These are phyloP conservation scores for Theodoxus fluviatilis DNA, from an alignment of 2,888 invertebrate genomes.

Conservation along the genomic window DNA sequence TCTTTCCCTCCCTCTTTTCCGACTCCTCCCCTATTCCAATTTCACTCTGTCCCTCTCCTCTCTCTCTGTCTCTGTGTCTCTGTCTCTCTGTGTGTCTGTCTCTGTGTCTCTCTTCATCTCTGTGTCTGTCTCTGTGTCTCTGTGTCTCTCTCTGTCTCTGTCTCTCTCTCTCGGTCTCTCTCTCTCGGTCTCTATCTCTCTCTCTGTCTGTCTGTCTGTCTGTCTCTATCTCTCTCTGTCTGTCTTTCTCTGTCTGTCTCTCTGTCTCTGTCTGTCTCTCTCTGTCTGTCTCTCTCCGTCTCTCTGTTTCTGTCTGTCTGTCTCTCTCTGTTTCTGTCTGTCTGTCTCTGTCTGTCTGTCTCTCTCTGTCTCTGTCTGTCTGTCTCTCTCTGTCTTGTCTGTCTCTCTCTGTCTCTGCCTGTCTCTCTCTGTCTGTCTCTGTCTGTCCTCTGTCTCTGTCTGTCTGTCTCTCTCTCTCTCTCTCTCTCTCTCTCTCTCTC, in stretches of 20 bases:
- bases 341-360: background rate
- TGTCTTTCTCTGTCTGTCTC: background rate
- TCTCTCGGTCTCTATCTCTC: no score
- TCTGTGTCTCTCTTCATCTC: background rate
- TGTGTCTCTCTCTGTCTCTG: slow-evolving; percentile 9
- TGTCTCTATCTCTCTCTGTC: background rate
- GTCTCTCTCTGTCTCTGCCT: no score
- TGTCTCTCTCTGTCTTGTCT: background rate
- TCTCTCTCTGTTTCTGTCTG: background rate
- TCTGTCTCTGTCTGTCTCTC: background rate
- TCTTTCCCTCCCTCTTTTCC: background rate
- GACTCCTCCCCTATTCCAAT: background rate
- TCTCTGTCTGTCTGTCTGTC: no score
- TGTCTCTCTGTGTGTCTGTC: background rate
- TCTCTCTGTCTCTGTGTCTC: background rate
- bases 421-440: background rate
- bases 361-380: background rate
- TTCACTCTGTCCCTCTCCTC: background rate
- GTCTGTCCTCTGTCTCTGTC: background rate
- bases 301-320: background rate
- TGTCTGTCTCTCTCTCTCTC: background rate
- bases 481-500: background rate
- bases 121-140: background rate
- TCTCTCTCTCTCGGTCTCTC: background rate
- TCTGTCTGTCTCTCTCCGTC: background rate